phyloP scores from a whole-genome alignment of 92 coral and sea anemone genomes.

The Pocillopora grandis region DNA sequence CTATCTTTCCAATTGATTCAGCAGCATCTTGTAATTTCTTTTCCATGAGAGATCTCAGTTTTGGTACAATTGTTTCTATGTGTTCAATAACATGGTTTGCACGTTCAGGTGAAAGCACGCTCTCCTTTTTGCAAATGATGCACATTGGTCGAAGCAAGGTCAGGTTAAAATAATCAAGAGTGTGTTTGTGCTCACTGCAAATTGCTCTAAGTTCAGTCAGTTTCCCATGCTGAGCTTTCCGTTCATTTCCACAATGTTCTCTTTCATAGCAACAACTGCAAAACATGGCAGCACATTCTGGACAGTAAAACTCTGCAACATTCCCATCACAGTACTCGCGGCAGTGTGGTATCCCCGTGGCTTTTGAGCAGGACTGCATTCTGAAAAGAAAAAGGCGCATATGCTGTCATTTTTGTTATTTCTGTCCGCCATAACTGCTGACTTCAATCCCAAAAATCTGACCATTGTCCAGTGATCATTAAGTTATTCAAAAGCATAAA shows the following conservation, averaged over 20 bases:
- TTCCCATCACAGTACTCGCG: constrained; percentile 85
- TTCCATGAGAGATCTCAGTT: constrained; percentile 52
- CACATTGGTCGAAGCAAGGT: constrained; percentile 70
- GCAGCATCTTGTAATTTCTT: constrained; percentile 63
- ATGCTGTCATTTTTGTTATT: neutral
- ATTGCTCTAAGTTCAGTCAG: constrained; percentile 65
- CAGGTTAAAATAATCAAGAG: constrained; percentile 82
- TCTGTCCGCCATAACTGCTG: no score
- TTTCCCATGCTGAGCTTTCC: constrained; percentile 82
- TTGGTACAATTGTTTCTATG: constrained; percentile 57
- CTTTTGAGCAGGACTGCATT: constrained; percentile 30
- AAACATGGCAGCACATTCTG: constrained; percentile 92
- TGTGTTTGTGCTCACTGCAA: constrained; percentile 79
- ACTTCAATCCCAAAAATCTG: no score
- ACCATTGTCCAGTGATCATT: no score
- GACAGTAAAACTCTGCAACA: constrained; percentile 82
- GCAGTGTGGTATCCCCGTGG: constrained; percentile 41
- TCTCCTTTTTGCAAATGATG: constrained; percentile 64
- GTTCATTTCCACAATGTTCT: constrained; percentile 80
- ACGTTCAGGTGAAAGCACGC: constrained; percentile 29
- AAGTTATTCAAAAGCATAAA: no score
- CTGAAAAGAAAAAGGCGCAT: neutral
- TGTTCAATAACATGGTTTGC: constrained; percentile 57
- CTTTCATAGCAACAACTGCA: constrained; percentile 82
- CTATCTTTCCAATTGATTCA: constrained; percentile 32